A percentile compares a stretch with the other conserved stretches of the same genome.
These are phyloP conservation scores for Semibalanus balanoides DNA, from an alignment of 1,140 invertebrate genomes.

Conservation along the genomic window DNA sequence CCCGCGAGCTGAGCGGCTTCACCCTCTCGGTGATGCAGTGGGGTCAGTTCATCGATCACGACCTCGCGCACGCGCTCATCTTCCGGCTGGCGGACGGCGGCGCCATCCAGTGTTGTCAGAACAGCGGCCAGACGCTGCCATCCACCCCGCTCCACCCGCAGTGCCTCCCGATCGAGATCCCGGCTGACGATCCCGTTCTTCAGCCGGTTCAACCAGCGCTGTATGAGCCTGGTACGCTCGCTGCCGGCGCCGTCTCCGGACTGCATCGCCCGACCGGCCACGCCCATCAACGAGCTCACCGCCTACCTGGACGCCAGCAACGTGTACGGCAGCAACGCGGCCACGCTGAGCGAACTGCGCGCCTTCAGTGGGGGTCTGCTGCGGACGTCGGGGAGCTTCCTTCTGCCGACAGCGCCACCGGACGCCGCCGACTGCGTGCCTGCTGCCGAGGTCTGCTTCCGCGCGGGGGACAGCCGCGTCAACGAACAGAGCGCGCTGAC, in stretches of 20 bases:
- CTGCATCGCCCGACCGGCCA: constrained; percentile 49
- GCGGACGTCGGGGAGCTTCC: background rate
- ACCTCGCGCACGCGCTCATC: constrained; percentile 33
- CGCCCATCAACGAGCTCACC: constrained; percentile 62
- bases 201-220: constrained; percentile 23
- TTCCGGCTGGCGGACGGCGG: constrained; percentile 29
- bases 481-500: constrained; percentile 40
- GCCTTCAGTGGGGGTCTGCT: constrained; percentile 14
- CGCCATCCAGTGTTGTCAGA: constrained; percentile 17
- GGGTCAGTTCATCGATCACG: constrained; percentile 44
- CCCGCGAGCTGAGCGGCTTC: constrained; percentile 29
- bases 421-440: constrained; percentile 8
- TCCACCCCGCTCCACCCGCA: constrained; percentile 8
- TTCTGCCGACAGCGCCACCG: background rate
- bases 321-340: constrained; percentile 47
- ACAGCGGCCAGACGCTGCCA: background rate
- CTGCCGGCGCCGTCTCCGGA: constrained; percentile 44
- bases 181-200: constrained; percentile 22
- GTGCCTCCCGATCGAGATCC: constrained; percentile 25
- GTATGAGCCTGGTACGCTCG: constrained; percentile 52
- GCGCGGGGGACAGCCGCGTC: constrained; percentile 32
- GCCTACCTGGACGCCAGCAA: constrained; percentile 80
- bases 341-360: constrained; percentile 14
- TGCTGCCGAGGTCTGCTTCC: constrained; percentile 5
- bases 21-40: constrained; percentile 37